Evolutionary conservation across 2,797 vertebrate genomes (phyloP), one percentile per base, ranked within the genome.

Genomic region (Acomys russatus): DNA sequence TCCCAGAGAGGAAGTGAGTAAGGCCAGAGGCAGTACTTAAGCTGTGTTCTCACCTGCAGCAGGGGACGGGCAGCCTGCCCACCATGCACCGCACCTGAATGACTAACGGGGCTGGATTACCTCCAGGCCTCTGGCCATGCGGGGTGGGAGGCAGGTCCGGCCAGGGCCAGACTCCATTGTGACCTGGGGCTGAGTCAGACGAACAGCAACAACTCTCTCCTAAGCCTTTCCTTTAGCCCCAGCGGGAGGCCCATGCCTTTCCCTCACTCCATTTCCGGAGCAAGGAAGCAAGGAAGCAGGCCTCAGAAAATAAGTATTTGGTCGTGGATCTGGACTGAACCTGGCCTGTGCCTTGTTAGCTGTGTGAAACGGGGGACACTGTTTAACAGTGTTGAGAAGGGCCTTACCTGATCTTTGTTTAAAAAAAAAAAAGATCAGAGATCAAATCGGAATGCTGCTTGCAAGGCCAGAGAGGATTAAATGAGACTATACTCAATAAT

Each of bases 131-230:
- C 94, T 85, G 71, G 84, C 68, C 85, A n/a, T 15, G 10, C 44
- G 63, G 49, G 95, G 90, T 90, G 90, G 94, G 94, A 0, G 15
- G 84, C 88, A 49, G 54, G 85, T 80, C 70, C n/a, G 93, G 93
- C 91, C 92, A 82, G 82, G 49, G 59, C 63, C 51, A 17, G 73
- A 88, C n/a, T 15, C 22, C 35, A 82, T 54, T n/a, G 51, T 56
- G 38, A 61, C 68, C 70, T 33, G 63, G 33, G n/a, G 54, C 76
- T 77, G 90, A 92, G 63, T 93, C 68, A 35, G 20, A 20, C 28
- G 23, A 83, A 61, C 30, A 66, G 56, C 30, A 66, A 51, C 28
- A 28, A 56, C 33, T 78, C 25, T 73, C 51, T 70, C 66, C 63
- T 28, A 7, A 35, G 35, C 28, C 74, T 71, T 80, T 76, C 92